Percentiles rank a stretch among this genome's conserved stretches.
Conservation (phyloP, 1,140 invertebrate species). For the Dryas iulia region DNA sequence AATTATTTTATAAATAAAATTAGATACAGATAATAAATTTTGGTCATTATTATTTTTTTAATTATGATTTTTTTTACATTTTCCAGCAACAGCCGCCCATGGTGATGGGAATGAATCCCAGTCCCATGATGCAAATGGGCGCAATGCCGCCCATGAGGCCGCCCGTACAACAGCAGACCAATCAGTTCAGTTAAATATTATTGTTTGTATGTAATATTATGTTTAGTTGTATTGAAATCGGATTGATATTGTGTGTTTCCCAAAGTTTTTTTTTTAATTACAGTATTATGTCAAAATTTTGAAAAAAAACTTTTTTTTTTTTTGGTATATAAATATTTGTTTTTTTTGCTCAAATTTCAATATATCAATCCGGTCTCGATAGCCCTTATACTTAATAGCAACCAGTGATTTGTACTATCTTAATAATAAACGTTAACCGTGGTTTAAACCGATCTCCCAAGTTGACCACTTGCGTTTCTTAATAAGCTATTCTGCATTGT, state of each 20-base stretch:
- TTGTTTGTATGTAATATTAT: not conserved
- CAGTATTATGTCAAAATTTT: not conserved
- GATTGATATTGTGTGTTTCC: not conserved
- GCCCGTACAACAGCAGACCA: constrained; percentile 59
- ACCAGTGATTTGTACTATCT: not conserved
- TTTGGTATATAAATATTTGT: no score
- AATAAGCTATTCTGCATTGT: constrained; percentile 15
- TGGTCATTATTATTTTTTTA: not conserved
- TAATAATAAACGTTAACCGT: not conserved
- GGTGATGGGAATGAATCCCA: constrained; percentile 69
- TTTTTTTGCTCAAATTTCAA: not conserved
- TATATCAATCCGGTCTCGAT: constrained; percentile 16
- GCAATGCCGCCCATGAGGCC: constrained; percentile 61
- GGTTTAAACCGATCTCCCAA: not conserved
- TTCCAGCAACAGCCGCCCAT: constrained; percentile 74
- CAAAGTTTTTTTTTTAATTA: no score
- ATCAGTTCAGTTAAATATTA: constrained; percentile 69
- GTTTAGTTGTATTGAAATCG: constrained; percentile 19
- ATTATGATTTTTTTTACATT: constrained; percentile 7
- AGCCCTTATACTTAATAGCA: constrained; percentile 1
- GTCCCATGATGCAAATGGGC: constrained; percentile 60
- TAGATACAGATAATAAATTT: not conserved
- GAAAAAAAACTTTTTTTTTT: no score
- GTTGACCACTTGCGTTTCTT: not conserved
- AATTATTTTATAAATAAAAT: not conserved